Evolutionary conservation across 2,888 invertebrate genomes (phyloP), one percentile per base, ranked within the genome.

Genomic region (Troilus luridus): DNA sequence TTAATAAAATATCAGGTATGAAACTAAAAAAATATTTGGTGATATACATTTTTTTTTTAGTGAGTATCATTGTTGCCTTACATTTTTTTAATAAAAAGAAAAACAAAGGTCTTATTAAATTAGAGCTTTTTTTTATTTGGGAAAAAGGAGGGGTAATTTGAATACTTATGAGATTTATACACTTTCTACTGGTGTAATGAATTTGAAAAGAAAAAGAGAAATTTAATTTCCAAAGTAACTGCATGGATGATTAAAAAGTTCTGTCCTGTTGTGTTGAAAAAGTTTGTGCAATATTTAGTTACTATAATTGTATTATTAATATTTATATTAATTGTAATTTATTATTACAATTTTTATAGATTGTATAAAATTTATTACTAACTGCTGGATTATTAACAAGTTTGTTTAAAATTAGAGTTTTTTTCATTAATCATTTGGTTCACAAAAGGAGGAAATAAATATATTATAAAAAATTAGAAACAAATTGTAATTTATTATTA

Each of bases 401-500:
- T 64, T 64, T 19, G 1, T 60, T 60, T 19, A 1, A n/a, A n/a
- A 41, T 9, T 9, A 9, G 72, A 8, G 17, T 17, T 14, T 67
- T 67, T 67, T 24, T 24, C 12, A 10, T n/a, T 67, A 24, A 67
- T 67, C n/a, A 24, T 9, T 67, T 27, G 24, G 8, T 24, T 24
- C 12, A 11, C 6, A 67, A 41, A 67, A 67, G n/a, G n/a, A 24
- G 67, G 67, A 67, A 12, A 67, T 67, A 77, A 27, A 8, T 27
- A n/a, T 27, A 72, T 77, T 77, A n/a, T 77, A 77, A 41, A 17
- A 24, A 77, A 77, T 85, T 58, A 85, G 21, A 85, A 85, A 85
- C 85, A 85, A 85, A 56, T 85, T 56, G 56, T 85, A 58, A 85
- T 85, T 85, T 56, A 56, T 85, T 56, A 85, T 85, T 85, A 85